Base-by-base conservation (phyloP, 2,113 vertebrate species). In the Tupaia tana region DNA sequence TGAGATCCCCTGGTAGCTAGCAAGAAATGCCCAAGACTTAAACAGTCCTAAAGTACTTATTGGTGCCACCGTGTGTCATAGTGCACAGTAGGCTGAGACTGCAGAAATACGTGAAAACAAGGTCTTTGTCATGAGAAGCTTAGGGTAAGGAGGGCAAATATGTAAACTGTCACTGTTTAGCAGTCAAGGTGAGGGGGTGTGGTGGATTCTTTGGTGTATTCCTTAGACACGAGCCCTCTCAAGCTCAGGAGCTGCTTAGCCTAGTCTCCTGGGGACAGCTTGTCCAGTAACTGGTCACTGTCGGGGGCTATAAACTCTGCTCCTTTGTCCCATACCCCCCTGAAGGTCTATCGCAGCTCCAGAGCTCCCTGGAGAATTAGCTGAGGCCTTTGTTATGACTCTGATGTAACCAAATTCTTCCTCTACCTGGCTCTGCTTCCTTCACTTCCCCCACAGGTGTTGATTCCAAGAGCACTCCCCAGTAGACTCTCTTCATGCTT, bases 51-150 rank as follows among this genome's bases (percentile, higher is more conserved):
- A 86, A 93, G 74, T 27, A 27, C 34, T 70, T 86, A 52, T 69
- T 77, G 12, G 12, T 66, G 0, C 24, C 59, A 29, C 43, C 27
- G 1, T 80, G 14, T 95, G 56, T 15, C 58, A 86, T 16, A 82
- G 43, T 90, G 4, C 20, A 61, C 16, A n/a, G 75, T 78, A 96
- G 87, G 75, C 27, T 84, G 34, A 77, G n/a, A 92, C 22, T 95
- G 71, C 14, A 86, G 27, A 78, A 6, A 77, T 25, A 25, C 2
- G 82, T 73, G 61, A 75, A 80, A 89, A 56, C 13, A 67, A 66
- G 52, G 11, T 86, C 58, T 24, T 19, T 92, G 43, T 94, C 63
- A 74, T 92, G 12, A 89, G 84, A 92, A 59, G 19, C 70, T 69
- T 89, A 66, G 7, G 54, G 29, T 81, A 58, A 58, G 20, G 14